phyloP scores from a whole-genome alignment of 23 tunicate genomes.

The Aplidium turbinatum region DNA sequence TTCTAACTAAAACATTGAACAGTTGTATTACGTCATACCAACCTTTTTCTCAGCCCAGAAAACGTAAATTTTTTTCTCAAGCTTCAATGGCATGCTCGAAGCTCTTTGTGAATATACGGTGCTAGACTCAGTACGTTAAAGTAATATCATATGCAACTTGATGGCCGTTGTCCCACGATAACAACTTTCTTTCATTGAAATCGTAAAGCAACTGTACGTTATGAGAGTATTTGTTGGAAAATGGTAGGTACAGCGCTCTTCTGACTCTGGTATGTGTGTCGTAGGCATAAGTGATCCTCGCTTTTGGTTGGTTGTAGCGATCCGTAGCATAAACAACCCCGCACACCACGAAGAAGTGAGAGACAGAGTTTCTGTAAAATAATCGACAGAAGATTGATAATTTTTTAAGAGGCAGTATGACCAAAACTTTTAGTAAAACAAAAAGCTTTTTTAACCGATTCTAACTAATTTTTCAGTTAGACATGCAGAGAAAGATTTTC shows the following conservation, averaged over 20 bases:
- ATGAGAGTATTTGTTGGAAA: constrained; percentile 42
- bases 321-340: constrained; percentile 89
- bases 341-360: constrained; percentile 90
- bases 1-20: too few relatives aligned
- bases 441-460: too few relatives aligned
- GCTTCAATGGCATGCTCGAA: too few relatives aligned
- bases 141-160: constrained; percentile 59
- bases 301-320: constrained; percentile 47
- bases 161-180: constrained; percentile 86
- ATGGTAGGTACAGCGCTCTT: constrained; percentile 44
- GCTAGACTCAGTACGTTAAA: constrained; percentile 47
- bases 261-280: constrained; percentile 67
- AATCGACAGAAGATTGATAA: too few relatives aligned
- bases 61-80: too few relatives aligned
- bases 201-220: constrained; percentile 77
- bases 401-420: too few relatives aligned
- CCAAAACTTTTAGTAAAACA: too few relatives aligned
- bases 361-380: constrained; percentile 53
- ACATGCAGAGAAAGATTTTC: too few relatives aligned
- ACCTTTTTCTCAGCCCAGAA: too few relatives aligned
- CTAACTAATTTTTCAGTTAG: too few relatives aligned
- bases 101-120: too few relatives aligned
- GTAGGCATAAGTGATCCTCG: constrained; percentile 72
- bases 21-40: too few relatives aligned
- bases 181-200: constrained; percentile 39